Percentiles rank a stretch among this genome's conserved stretches.
Conservation (phyloP, 2,888 invertebrate species). For the Sericinus montela region DNA sequence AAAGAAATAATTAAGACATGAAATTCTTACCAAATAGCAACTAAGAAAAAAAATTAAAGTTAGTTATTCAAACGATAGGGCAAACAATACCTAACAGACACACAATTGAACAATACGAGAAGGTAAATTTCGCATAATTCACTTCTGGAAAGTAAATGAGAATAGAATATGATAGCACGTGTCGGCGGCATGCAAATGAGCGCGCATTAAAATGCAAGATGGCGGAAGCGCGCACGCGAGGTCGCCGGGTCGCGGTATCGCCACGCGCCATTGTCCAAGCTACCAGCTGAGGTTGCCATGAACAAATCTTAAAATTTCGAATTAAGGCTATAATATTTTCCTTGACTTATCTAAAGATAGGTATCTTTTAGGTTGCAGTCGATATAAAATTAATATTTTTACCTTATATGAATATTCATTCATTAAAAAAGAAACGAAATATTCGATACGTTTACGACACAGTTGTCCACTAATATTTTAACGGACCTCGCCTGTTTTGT, state of each 20-base stretch:
- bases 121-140: slow-evolving; percentile 20
- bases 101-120: slow-evolving; percentile 26
- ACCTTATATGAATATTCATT: too few species aligned
- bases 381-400: too few species aligned
- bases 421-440: too few species aligned
- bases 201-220: slow-evolving; percentile 74
- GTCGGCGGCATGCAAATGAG: slow-evolving; percentile 64
- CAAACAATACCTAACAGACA: slow-evolving; percentile 3
- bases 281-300: slow-evolving; percentile 40
- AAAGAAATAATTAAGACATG: too few species aligned
- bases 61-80: background rate
- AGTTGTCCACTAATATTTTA: too few species aligned
- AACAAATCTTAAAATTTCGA: background rate
- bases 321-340: too few species aligned
- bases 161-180: slow-evolving; percentile 70
- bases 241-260: slow-evolving; percentile 71
- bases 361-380: too few species aligned
- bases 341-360: too few species aligned
- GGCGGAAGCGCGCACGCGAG: slow-evolving; percentile 78
- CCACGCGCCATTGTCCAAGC: slow-evolving; percentile 59
- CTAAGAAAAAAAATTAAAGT: background rate
- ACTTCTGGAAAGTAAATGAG: slow-evolving; percentile 49
- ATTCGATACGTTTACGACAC: too few species aligned
- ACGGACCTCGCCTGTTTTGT: too few species aligned
- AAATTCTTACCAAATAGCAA: background rate